Evolutionary conservation across 2,888 invertebrate species (phyloP).

Genomic region (Lasius fuliginosus): DNA sequence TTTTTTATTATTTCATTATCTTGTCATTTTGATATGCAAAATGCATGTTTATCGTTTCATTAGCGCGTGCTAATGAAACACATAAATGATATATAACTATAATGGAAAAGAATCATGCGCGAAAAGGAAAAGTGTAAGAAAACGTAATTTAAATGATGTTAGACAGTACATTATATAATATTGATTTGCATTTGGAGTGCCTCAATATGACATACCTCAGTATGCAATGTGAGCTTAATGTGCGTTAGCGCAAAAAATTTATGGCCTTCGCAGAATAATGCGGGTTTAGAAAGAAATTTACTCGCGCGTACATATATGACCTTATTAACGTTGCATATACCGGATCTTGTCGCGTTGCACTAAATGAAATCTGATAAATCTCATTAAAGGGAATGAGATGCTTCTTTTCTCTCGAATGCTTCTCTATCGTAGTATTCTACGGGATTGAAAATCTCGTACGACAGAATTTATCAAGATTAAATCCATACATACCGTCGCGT

Average conservation of each 20-base stretch:
- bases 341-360: constrained; percentile 54
- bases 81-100: not conserved
- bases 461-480: not conserved
- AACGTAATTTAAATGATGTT: not conserved
- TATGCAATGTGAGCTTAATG: not conserved
- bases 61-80: not conserved
- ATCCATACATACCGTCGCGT: not conserved
- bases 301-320: constrained; percentile 44
- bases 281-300: constrained; percentile 12
- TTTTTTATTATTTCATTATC: not conserved
- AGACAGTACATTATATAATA: not conserved
- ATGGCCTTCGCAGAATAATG: constrained; percentile 23
- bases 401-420: constrained; percentile 44
- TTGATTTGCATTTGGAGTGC: constrained; percentile 27
- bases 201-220: not conserved
- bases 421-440: constrained; percentile 41
- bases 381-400: constrained; percentile 37
- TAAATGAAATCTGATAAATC: constrained; percentile 56
- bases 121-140: not conserved
- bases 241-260: constrained; percentile 28
- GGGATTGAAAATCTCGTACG: not conserved
- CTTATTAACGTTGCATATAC: constrained; percentile 3
- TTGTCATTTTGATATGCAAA: not conserved
- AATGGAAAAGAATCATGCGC: not conserved
- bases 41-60: not conserved